These are phyloP conservation scores for Sebastes oblongus DNA, from an alignment of 2,797 vertebrate species.

Conservation along the genomic window DNA sequence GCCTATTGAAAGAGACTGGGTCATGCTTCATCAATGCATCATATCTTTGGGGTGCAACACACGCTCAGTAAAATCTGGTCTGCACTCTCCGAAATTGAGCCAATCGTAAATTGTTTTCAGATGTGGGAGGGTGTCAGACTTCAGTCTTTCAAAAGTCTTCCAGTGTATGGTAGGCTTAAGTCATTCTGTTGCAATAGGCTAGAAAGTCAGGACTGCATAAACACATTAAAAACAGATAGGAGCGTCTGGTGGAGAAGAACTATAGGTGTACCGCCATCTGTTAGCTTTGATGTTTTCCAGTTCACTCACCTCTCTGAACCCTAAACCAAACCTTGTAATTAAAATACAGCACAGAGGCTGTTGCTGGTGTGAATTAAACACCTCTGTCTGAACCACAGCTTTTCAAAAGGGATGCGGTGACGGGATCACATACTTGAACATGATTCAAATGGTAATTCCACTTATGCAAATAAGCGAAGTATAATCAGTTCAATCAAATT, in stretches of 20 bases:
- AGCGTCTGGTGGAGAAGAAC: neutral
- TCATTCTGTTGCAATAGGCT: neutral
- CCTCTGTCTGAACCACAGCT: constrained; percentile 17
- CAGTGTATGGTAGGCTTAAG: neutral
- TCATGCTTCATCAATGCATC: too few relatives aligned
- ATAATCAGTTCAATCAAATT: constrained; percentile 28
- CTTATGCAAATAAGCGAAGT: constrained; percentile 21
- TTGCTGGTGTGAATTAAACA: constrained; percentile 40
- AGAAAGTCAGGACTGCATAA: neutral
- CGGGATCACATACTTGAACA: constrained; percentile 34
- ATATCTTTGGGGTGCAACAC: too few relatives aligned
- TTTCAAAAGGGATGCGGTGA: constrained; percentile 37
- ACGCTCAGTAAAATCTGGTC: too few relatives aligned
- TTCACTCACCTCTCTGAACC: constrained; percentile 7
- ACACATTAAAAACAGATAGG: neutral
- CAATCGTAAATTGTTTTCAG: too few relatives aligned
- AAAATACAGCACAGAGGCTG: constrained; percentile 27
- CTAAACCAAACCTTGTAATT: constrained; percentile 33
- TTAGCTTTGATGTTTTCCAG: constrained; percentile 39
- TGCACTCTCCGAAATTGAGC: too few relatives aligned
- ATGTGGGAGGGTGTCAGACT: too few relatives aligned
- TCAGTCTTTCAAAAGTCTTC: too few relatives aligned
- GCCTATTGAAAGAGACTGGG: too few relatives aligned
- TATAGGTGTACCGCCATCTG: neutral
- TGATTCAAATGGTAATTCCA: constrained; percentile 58